Evolutionary conservation across 2,888 invertebrate species (phyloP), one percentile per base, ranked within the genome.

Genomic region (Synergus laeviventris): DNA sequence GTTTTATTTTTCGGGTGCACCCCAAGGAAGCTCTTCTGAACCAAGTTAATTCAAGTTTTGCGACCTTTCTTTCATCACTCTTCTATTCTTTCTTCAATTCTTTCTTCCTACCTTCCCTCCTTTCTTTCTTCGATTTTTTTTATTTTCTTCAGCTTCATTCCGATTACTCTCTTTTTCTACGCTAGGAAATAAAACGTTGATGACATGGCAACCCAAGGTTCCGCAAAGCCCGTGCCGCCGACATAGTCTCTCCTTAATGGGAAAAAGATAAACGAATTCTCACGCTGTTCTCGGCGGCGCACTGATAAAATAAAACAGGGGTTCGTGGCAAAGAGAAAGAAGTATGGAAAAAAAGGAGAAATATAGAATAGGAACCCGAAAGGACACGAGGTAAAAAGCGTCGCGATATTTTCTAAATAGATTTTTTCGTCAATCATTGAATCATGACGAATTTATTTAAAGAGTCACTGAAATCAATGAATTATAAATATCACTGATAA

Each of bases 211-310:
- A 84, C 81, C 82, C 79, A 76, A 80, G 82, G 82, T 83, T 78
- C 78, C 77, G 81, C 84, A 84, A 86, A 85, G 84, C 83, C 79
- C 82, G 77, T 79, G 74, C 75, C 77, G 78, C 80, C 84, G 81
- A 78, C 83, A 79, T 75, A 83, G 82, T 83, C 84, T 81, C 79
- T 84, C 79, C 84, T 86, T 86, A 86, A 87, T 87, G 86, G 86
- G 82, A 84, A 85, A 85, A 87, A 86, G 83, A 86, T 85, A 86
- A 87, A 86, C 85, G 84, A 86, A 87, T 87, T 87, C 86, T 87
- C 87, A 86, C 86, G 83, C 86, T 85, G 84, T 86, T 87, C 78
- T 78, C 70, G 54, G 74, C 80, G 80, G 78, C 81, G 83, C 81
- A 81, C 84, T 79, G 83, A 84, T 85, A 86, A 86, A 87, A 87